Percentiles rank a stretch among this genome's conserved stretches.
These are phyloP conservation scores for Halesus radiatus DNA, from an alignment of 1,140 invertebrate genomes.

Conservation along the genomic window DNA sequence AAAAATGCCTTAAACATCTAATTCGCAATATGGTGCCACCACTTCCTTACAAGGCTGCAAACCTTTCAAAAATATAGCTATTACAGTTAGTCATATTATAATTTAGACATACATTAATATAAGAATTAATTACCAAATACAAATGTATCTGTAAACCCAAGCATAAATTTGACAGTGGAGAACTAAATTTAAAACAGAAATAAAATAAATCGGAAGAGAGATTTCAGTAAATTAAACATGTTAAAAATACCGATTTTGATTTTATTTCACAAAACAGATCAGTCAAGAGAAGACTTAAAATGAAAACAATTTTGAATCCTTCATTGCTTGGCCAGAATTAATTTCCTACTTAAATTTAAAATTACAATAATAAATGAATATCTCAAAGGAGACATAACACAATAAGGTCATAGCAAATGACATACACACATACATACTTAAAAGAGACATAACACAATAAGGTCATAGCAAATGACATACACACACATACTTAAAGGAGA, in stretches of 20 bases:
- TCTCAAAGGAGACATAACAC: no score
- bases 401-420: no score
- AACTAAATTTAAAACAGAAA: background rate
- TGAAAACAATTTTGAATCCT: background rate
- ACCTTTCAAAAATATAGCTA: constrained; percentile 41
- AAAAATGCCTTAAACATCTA: constrained; percentile 28
- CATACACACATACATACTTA: no score
- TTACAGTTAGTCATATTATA: constrained; percentile 16
- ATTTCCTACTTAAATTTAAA: constrained; percentile 41
- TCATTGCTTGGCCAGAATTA: constrained; percentile 3
- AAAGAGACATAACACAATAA: no score
- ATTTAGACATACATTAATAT: constrained; percentile 18
- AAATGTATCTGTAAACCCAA: constrained; percentile 17
- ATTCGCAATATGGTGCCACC: background rate
- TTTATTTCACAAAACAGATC: no score
- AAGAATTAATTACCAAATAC: constrained; percentile 17
- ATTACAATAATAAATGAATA: constrained; percentile 27
- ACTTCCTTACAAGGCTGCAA: constrained; percentile 30
- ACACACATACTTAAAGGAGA: no score
- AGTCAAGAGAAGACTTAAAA: background rate
- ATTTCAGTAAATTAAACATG: background rate
- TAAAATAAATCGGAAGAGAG: background rate
- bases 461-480: no score
- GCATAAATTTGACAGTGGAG: constrained; percentile 1
- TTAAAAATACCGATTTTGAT: no score